Conservation (phyloP, 2,797 vertebrate species). For the Anableps anableps region DNA sequence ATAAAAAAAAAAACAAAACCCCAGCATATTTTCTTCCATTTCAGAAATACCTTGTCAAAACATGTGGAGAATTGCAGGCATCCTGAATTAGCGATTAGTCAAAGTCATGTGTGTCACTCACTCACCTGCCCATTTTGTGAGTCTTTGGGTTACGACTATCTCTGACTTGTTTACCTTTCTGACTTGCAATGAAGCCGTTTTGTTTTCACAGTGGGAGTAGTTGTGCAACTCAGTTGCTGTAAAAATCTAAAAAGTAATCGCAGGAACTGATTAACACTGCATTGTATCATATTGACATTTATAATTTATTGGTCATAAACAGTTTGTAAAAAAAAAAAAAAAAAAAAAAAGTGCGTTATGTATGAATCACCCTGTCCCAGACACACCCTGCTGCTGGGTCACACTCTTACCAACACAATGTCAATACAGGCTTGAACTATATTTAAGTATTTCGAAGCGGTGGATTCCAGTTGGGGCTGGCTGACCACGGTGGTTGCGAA, state of each 20-base stretch:
- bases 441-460: too few species aligned
- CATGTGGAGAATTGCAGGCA: too few species aligned
- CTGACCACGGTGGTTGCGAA: too few species aligned
- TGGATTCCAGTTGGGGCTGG: too few species aligned
- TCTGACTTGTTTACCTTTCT: neutral
- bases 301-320: neutral
- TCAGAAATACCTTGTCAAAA: too few species aligned
- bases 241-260: neutral
- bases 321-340: neutral
- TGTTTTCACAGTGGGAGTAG: neutral
- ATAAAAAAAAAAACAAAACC: too few species aligned
- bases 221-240: neutral
- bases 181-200: neutral
- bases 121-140: neutral
- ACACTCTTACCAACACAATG: neutral
- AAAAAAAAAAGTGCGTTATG: neutral
- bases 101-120: neutral
- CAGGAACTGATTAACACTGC: neutral
- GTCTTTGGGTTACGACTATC: neutral
- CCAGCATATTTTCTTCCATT: too few species aligned
- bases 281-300: neutral
- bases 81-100: neutral
- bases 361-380: neutral
- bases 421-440: too few species aligned
- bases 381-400: neutral